Evolutionary conservation across 2,888 invertebrate species (phyloP), one percentile per base, ranked within the genome.

Genomic region (Drosophila monieri): DNA sequence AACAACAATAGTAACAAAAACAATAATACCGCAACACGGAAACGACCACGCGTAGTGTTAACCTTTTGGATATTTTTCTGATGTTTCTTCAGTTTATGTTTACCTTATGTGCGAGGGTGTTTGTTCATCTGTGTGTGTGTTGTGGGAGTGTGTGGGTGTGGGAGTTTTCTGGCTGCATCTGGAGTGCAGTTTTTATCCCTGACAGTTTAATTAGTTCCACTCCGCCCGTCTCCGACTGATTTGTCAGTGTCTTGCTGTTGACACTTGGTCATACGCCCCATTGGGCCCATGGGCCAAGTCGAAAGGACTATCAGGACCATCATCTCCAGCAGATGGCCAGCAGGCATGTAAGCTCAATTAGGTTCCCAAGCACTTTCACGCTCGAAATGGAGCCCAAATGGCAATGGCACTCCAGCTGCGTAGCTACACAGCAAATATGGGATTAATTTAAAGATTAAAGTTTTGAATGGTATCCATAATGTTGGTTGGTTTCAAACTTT

Each of bases 1-100:
- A 57, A 60, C 58, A 65, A 73, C 72, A 67, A 65, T 66, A 68
- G 27, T 54, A 27, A 60, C 46, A 67, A 65, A 66, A 66, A 21
- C 54, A 27, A 74, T 58, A 77, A 43, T 21, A 43, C 85, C 88
- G 86, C 85, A 79, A 73, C 62, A 52, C 46, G 51, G 70, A 67
- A 58, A 58, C 80, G 76, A 77, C 67, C 30, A 71, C 83, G 83
- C 84, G 86, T 73, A 76, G 73, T 69, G 84, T 69, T 70, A 60
- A 60, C 46, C 65, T 54, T 67, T 61, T 47, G 47, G 51, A 35
- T 78, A 56, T 55, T 53, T 64, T 46, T n/a, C 48, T 55, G 18
- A 65, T 44, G 39, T 65, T 51, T 41, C 37, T 27, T 35, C 25
- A 14, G 14, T 18, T 32, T 12, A 14, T 27, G 30, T 51, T 52